Evolutionary conservation across 2,113 vertebrate genomes (phyloP).

Genomic region (Sylvia atricapilla): DNA sequence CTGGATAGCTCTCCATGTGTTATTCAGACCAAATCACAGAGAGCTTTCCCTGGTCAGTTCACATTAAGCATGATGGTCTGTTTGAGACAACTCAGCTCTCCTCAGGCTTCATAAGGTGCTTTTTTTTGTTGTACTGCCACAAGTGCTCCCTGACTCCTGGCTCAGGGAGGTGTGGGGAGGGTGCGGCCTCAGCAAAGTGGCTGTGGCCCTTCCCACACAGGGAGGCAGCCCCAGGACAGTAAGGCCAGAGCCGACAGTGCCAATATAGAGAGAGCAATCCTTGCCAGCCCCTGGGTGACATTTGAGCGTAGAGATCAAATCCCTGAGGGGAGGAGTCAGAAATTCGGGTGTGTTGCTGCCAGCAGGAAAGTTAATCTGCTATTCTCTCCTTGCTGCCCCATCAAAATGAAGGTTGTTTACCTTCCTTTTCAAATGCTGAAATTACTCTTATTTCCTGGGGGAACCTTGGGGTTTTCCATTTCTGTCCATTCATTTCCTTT

Average conservation of each 20-base stretch:
- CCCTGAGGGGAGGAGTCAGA: not conserved
- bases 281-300: not conserved
- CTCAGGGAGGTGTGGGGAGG: not conserved
- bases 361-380: not conserved
- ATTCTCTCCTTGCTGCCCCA: not conserved
- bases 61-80: not conserved
- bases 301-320: not conserved
- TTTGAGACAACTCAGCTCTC: not conserved
- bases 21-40: not conserved
- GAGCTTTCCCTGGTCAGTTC: not conserved
- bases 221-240: not conserved
- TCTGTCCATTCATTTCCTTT: not conserved
- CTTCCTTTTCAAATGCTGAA: not conserved
- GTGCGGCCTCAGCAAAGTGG: not conserved
- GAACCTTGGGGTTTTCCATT: not conserved
- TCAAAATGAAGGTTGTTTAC: not conserved
- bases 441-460: not conserved
- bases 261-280: not conserved
- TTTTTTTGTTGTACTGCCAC: not conserved
- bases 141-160: not conserved
- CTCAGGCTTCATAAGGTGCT: fast-evolving
- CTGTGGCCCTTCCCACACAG: not conserved
- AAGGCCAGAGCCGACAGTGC: not conserved
- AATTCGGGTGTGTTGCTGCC: not conserved
- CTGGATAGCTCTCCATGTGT: not conserved